Evolutionary conservation across 2,113 vertebrate species (phyloP).

Genomic region (Tenrec ecaudatus): DNA sequence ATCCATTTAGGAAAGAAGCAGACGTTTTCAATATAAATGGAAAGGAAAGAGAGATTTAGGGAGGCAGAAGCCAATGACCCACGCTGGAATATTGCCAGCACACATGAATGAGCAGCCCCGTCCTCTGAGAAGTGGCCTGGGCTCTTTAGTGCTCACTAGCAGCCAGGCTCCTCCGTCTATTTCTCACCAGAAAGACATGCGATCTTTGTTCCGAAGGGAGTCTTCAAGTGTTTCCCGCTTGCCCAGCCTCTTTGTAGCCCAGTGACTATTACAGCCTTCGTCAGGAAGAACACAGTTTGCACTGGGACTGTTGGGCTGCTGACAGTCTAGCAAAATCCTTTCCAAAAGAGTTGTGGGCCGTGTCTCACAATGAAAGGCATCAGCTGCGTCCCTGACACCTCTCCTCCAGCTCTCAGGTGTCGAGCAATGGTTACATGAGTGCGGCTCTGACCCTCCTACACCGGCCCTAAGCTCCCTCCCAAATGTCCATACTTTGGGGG

Average conservation of each 20-base stretch:
- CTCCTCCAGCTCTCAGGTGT: not conserved
- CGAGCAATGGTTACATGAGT: not conserved
- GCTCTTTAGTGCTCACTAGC: not conserved
- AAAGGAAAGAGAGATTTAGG: slow-evolving; percentile 54
- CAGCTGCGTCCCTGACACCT: not conserved
- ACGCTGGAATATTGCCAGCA: slow-evolving; percentile 37
- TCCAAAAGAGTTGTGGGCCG: not conserved
- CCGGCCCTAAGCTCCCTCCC: not conserved
- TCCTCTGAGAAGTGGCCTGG: not conserved
- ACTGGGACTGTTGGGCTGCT: not conserved
- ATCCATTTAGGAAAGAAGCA: slow-evolving; percentile 48
- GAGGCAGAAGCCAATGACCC: slow-evolving; percentile 54
- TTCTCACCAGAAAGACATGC: slow-evolving; percentile 53
- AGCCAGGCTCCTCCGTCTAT: slow-evolving; percentile 1
- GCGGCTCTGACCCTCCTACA: not conserved
- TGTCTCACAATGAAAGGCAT: not conserved
- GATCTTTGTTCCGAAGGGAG: not conserved
- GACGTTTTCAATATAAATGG: slow-evolving; percentile 46
- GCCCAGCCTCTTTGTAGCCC: slow-evolving; percentile 55
- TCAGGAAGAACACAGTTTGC: slow-evolving; percentile 34
- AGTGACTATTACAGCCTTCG: slow-evolving; percentile 46
- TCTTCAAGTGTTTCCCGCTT: slow-evolving; percentile 22
- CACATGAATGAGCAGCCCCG: slow-evolving; percentile 2
- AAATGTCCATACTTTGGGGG: too few species aligned
- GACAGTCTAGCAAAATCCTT: slow-evolving; percentile 28